A percentile compares a stretch with the other conserved stretches of the same genome.
Evolutionary conservation across 2,888 invertebrate species (phyloP).

Genomic region (Prenolepis imparis): DNA sequence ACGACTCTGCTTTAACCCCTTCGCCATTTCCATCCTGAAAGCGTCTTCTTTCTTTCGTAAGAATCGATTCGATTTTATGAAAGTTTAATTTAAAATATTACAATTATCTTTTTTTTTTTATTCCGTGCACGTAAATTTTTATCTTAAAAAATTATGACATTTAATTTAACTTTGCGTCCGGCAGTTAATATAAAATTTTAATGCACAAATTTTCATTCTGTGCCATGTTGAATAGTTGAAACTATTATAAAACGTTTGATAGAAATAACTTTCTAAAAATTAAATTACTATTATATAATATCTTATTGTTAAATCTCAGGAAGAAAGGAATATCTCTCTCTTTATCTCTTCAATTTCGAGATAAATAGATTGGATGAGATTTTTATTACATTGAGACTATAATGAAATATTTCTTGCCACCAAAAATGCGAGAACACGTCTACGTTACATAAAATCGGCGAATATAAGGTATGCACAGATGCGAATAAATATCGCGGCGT

Average conservation of each 20-base stretch:
- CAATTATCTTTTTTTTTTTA: not conserved
- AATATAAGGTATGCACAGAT: not conserved
- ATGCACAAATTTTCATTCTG: not conserved
- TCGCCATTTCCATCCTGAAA: not conserved
- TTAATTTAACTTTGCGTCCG: conserved; percentile 1
- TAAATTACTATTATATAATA: not conserved
- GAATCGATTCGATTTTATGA: not conserved
- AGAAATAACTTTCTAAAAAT: not conserved
- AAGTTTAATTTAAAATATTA: conserved; percentile 16
- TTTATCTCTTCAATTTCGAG: not conserved
- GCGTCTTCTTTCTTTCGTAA: not conserved
- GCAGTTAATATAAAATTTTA: not conserved
- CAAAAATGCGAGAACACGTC: conserved; percentile 1
- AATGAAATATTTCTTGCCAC: not conserved
- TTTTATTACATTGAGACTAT: not conserved
- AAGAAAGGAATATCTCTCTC: not conserved
- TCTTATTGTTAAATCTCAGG: too few relatives aligned
- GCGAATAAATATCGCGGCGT: conserved; percentile 14
- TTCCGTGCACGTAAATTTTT: not conserved
- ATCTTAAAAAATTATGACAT: not conserved
- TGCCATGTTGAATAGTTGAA: not conserved
- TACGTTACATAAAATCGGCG: not conserved
- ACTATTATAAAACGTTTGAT: not conserved
- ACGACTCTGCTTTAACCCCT: conserved; percentile 37
- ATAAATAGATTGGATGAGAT: not conserved